Evolutionary conservation across 2,888 invertebrate genomes (phyloP), one percentile per base, ranked within the genome.

Genomic region (Eugnorisma glareosa): DNA sequence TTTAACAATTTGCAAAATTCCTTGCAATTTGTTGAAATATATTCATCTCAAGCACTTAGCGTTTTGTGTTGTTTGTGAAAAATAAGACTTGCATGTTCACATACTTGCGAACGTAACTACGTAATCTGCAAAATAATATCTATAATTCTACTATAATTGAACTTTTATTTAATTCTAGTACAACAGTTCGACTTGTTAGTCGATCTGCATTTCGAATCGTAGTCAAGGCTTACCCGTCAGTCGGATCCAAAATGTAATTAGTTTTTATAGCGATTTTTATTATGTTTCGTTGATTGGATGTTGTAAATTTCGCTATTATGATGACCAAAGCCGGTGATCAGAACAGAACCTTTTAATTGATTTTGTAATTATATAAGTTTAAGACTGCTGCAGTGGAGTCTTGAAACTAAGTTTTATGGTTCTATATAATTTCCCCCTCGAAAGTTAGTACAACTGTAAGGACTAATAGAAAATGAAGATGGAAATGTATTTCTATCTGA

Each of bases 251-350:
- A 87, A 85, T 76, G 75, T 88, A 85, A 88, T 88, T 88, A 83
- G 82, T 85, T 89, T 89, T 90, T 90, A 89, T 88, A 80, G 86
- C 86, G 81, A 85, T 85, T 85, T 90, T 90, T 89, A 89, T 89
- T 86, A 86, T 86, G 82, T 83, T 84, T 68, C 82, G 80, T 82
- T 90, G 88, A 89, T 89, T 89, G 86, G 87, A 86, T 87, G 87
- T 87, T 87, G 82, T 87, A 86, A 89, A 90, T 86, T 88, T 87
- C 79, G 87, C 83, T 81, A 85, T 89, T 81, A 89, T 84, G 72
- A 89, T 84, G 72, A 78, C 87, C 81, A 76, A 79, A 89, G 67
- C 70, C 31, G 79, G 79, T 85, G 82, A 81, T 83, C 82, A 75
- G 54, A 86, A 85, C 73, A 77, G 75, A 81, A 83, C 68, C 75